These are phyloP conservation scores for Apodemia hepburni DNA, from an alignment of 2,888 invertebrate genomes.

Conservation along the genomic window DNA sequence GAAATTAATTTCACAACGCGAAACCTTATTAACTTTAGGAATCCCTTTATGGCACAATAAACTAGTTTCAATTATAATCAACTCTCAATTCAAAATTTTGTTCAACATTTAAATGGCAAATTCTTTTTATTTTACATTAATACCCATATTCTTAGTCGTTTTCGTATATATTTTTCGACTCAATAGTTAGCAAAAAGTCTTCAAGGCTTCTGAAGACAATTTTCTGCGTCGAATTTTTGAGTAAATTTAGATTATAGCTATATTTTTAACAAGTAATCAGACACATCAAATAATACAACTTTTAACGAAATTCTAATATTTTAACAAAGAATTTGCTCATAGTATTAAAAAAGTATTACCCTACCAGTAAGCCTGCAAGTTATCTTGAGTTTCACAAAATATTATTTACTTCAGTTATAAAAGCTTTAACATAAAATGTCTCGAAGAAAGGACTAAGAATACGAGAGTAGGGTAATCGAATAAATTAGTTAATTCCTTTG, in stretches of 20 bases:
- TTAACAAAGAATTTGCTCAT: background rate
- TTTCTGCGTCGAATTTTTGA: background rate
- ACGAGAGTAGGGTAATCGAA: background rate
- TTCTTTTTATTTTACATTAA: background rate
- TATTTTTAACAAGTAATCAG: background rate
- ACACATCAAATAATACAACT: background rate
- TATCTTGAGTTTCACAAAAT: background rate
- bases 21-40: conserved; percentile 54
- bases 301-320: background rate
- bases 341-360: background rate
- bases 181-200: background rate
- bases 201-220: background rate
- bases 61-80: conserved; percentile 41
- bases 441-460: background rate
- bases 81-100: conserved; percentile 34
- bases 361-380: background rate
- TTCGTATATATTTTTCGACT: background rate
- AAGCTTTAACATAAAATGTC: background rate
- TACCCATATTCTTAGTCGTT: background rate
- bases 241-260: background rate
- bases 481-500: background rate
- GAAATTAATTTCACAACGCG: conserved; percentile 74
- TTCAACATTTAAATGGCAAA: background rate
- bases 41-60: conserved; percentile 67
- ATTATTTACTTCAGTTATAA: background rate